Conservation (phyloP, 1,140 invertebrate species). For the Megalonaias nervosa region DNA sequence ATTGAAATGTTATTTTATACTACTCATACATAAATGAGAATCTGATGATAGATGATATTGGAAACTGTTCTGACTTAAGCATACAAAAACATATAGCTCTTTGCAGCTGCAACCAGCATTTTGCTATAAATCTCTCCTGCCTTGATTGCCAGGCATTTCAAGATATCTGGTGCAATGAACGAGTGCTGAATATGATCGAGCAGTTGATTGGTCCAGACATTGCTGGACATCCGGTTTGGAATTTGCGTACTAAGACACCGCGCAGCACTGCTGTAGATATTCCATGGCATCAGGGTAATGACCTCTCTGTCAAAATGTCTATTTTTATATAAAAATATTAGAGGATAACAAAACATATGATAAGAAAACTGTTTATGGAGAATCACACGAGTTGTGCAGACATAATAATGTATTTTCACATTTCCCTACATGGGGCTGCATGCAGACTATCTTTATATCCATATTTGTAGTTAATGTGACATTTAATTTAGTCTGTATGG, state of each 20-base stretch:
- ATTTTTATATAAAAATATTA: background rate
- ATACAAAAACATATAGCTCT: too few species aligned
- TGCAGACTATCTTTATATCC: background rate
- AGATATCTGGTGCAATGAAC: slow-evolving; percentile 55
- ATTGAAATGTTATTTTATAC: too few species aligned
- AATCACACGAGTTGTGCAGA: too few species aligned
- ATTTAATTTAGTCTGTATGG: background rate
- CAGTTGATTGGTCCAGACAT: slow-evolving; percentile 65
- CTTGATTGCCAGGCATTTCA: slow-evolving; percentile 43
- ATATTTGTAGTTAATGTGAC: background rate
- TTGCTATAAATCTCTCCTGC: too few species aligned
- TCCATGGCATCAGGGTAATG: slow-evolving; percentile 64
- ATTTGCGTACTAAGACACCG: slow-evolving; percentile 64
- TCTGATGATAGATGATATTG: too few species aligned
- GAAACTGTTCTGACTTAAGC: too few species aligned
- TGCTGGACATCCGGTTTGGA: slow-evolving; percentile 64
- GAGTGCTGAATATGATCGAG: slow-evolving; percentile 59
- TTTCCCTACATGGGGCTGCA: background rate
- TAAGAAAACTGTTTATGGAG: background rate
- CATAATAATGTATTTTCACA: background rate
- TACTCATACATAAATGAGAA: too few species aligned
- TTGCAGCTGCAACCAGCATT: too few species aligned
- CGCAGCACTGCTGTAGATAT: slow-evolving; percentile 52
- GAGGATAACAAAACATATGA: background rate
- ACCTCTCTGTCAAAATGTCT: background rate